A percentile compares a stretch with the other conserved stretches of the same genome.
Evolutionary conservation across 2,113 vertebrate genomes (phyloP).

Genomic region (Bufo gargarizans): DNA sequence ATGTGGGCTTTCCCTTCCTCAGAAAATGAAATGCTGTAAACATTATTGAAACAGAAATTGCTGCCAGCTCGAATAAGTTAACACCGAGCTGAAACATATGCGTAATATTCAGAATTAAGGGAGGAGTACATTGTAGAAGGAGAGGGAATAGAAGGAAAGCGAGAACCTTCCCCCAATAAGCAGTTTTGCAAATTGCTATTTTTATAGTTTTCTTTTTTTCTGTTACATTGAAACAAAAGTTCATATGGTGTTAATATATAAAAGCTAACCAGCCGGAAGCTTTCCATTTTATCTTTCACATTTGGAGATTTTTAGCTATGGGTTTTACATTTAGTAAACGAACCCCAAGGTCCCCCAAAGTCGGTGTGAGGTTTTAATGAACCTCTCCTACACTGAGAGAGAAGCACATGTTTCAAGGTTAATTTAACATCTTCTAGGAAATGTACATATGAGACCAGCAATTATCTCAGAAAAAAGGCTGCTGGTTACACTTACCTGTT

Average conservation of each 20-base stretch:
- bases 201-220: background rate
- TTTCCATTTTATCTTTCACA: background rate
- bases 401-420: conserved; percentile 7
- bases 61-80: background rate
- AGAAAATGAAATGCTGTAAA: background rate
- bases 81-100: background rate
- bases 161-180: background rate
- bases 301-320: background rate
- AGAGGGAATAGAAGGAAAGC: background rate
- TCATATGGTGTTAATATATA: too few species aligned
- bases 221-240: background rate
- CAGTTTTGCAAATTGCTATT: background rate
- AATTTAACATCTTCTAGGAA: conserved; percentile 19
- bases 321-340: background rate
- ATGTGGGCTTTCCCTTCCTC: too few species aligned
- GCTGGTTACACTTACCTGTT: conserved; percentile 28
- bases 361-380: background rate
- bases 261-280: background rate
- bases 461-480: conserved; percentile 21
- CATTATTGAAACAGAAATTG: background rate
- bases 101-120: background rate
- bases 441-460: conserved; percentile 21
- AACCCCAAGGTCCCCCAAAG: background rate
- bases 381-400: background rate
- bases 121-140: background rate